A percentile compares a stretch with the other conserved stretches of the same genome.
phyloP scores from a whole-genome alignment of 2,888 invertebrate species.

The Stomorhina lunata region DNA sequence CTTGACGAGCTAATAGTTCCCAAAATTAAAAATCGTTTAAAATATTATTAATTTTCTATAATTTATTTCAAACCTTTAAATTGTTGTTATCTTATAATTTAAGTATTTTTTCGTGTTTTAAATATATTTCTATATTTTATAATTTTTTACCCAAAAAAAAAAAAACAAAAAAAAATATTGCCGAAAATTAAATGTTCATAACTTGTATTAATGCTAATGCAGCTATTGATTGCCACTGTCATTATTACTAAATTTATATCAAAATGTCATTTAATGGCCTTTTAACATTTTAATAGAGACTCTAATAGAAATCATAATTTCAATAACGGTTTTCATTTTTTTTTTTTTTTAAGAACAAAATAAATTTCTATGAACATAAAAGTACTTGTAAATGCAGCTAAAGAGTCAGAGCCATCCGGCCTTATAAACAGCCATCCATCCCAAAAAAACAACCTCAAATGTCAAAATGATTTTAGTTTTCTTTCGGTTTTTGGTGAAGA shows the following conservation, averaged over 20 bases:
- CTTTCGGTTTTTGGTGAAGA: slow-evolving; percentile 48
- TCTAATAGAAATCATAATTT: slow-evolving; percentile 27
- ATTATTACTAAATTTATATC: slow-evolving; percentile 26
- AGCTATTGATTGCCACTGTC: slow-evolving; percentile 7
- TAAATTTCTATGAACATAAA: no score
- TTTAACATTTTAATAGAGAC: slow-evolving; percentile 42
- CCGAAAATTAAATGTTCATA: slow-evolving; percentile 6
- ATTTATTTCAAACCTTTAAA: no score
- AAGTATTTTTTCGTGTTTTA: no score
- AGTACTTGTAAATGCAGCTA: no score
- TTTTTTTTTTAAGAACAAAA: background rate
- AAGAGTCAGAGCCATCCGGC: background rate
- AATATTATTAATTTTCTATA: no score
- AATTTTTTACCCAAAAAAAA: background rate
- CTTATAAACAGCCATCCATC: slow-evolving; percentile 21
- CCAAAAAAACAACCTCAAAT: slow-evolving; percentile 45
- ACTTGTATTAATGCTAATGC: background rate
- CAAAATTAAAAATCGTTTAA: no score
- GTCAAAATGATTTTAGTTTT: slow-evolving; percentile 53
- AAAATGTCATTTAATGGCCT: slow-evolving; percentile 49
- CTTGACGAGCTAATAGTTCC: no score
- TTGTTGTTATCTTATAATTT: no score
- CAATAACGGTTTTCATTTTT: slow-evolving; percentile 18
- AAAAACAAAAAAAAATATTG: background rate
- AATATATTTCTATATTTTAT: no score